phyloP scores from a whole-genome alignment of 1,140 invertebrate genomes.

The Oscheius sp. region DNA sequence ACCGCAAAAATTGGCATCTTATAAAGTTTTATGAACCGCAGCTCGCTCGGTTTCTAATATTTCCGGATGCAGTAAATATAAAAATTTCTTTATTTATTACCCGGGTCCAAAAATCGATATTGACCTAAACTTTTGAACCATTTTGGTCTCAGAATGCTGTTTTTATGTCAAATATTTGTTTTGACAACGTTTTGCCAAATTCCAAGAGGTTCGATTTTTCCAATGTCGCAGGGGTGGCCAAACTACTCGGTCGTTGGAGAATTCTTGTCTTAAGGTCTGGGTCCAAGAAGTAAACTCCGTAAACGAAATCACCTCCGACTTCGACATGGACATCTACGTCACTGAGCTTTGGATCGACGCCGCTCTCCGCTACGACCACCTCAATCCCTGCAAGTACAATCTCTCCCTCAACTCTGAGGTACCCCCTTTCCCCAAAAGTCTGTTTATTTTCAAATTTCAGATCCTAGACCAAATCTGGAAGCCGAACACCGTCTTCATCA shows the following conservation, averaged over 20 bases:
- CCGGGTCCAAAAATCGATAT: no score
- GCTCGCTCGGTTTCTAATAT: no score
- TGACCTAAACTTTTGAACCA: no score
- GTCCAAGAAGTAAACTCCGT: constrained; percentile 53
- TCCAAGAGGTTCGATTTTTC: no score
- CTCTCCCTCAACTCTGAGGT: constrained; percentile 49
- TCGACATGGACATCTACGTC: constrained; percentile 52
- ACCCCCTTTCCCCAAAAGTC: background rate
- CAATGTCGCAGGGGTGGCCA: no score
- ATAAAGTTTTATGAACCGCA: no score
- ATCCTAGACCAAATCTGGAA: constrained; percentile 54
- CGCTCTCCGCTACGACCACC: constrained; percentile 46
- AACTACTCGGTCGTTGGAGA: no score
- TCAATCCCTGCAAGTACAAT: constrained; percentile 53
- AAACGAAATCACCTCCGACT: constrained; percentile 53
- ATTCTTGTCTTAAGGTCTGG: constrained; percentile 52
- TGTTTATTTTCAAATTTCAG: constrained; percentile 15
- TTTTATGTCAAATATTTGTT: background rate
- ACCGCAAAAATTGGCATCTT: no score
- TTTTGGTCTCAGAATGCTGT: background rate
- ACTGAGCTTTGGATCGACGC: constrained; percentile 51
- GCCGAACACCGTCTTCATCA: constrained; percentile 54
- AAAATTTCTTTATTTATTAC: no score
- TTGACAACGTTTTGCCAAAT: no score
- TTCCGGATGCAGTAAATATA: no score